A percentile compares a stretch with the other conserved stretches of the same genome.
These are phyloP conservation scores for Platichthys flesus DNA, from an alignment of 2,113 vertebrate genomes.

Conservation along the genomic window DNA sequence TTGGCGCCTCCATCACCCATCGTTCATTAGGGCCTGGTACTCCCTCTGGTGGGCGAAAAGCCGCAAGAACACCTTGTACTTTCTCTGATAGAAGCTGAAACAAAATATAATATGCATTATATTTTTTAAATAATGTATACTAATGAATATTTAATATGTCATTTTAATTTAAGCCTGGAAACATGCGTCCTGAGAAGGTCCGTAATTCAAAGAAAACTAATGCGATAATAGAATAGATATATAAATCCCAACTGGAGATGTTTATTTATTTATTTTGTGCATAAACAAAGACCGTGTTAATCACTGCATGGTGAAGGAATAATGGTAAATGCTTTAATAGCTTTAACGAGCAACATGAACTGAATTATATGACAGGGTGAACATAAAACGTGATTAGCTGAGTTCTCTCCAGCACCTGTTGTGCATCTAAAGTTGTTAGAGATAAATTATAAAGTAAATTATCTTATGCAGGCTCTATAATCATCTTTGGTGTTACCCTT, in stretches of 20 bases:
- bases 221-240: no score
- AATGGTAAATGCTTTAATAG: no score
- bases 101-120: neutral
- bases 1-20: conserved; percentile 43
- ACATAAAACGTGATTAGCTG: neutral
- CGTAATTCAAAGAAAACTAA: no score
- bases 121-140: neutral
- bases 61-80: conserved; percentile 90
- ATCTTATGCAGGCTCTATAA: neutral
- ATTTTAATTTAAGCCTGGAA: neutral
- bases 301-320: no score
- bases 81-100: conserved; percentile 92
- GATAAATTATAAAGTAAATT: no score
- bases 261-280: no score
- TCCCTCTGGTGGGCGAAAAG: conserved; percentile 91
- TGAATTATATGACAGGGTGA: neutral
- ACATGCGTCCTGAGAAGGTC: neutral
- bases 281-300: no score
- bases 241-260: no score
- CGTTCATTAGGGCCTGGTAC: conserved; percentile 89
- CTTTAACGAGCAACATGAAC: no score
- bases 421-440: neutral
- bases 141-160: neutral
- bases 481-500: neutral
- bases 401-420: neutral